Conservation (phyloP, 2,888 invertebrate genomes). For the Drosophila putrida region DNA sequence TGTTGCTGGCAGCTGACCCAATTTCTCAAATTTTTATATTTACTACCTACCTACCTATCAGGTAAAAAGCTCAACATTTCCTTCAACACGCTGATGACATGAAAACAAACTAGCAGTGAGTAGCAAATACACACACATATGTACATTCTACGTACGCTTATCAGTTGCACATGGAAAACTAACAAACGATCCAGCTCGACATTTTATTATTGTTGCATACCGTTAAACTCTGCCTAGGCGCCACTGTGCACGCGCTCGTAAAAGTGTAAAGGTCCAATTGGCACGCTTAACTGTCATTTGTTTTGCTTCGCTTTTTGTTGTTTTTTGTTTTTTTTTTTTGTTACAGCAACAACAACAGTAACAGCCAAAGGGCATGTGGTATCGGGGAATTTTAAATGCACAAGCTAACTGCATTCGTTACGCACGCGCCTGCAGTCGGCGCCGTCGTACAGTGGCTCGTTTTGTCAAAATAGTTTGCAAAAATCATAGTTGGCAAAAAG, state of each 20-base stretch:
- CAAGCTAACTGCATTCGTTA: slow-evolving; percentile 45
- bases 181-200: slow-evolving; percentile 31
- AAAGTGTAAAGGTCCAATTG: slow-evolving; percentile 63
- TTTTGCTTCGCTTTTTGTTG: slow-evolving; percentile 21
- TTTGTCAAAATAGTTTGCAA: too few species aligned
- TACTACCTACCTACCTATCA: slow-evolving; percentile 34
- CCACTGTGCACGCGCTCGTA: slow-evolving; percentile 68
- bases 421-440: slow-evolving; percentile 47
- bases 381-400: not conserved
- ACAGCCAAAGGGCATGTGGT: slow-evolving; percentile 32
- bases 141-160: slow-evolving; percentile 26
- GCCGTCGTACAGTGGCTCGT: slow-evolving; percentile 3
- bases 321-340: not conserved
- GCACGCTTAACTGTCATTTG: slow-evolving; percentile 61
- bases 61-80: slow-evolving; percentile 52
- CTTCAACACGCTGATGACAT: slow-evolving; percentile 34
- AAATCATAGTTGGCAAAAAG: too few species aligned
- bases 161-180: slow-evolving; percentile 49
- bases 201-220: slow-evolving; percentile 60
- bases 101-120: slow-evolving; percentile 27
- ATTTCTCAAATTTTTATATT: slow-evolving; percentile 40
- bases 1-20: slow-evolving; percentile 55
- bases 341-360: slow-evolving; percentile 8
- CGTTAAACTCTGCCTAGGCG: slow-evolving; percentile 63
- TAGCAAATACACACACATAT: slow-evolving; percentile 15